These are phyloP conservation scores for Girardinichthys multiradiatus DNA, from an alignment of 2,113 vertebrate genomes.

Conservation along the genomic window DNA sequence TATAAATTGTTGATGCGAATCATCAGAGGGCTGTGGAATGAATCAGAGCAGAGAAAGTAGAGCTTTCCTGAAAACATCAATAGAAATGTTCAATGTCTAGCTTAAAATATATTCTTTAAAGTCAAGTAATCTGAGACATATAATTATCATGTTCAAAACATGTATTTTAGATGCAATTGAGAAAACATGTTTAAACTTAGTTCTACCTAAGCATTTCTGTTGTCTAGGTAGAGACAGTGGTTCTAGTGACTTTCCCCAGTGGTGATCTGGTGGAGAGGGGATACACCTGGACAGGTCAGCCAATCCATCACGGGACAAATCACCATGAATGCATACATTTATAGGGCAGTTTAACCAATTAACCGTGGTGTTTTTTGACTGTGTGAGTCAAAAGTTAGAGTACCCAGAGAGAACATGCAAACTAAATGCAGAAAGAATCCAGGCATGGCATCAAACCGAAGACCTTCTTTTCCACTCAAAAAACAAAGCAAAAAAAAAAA, in stretches of 20 bases:
- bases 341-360: too few species aligned
- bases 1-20: conserved; percentile 46
- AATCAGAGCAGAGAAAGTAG: conserved; percentile 25
- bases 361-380: neutral
- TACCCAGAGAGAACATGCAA: neutral
- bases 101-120: neutral
- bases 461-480: too few species aligned
- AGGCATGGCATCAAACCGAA: too few species aligned
- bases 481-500: neutral
- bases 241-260: too few species aligned
- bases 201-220: neutral
- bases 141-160: neutral
- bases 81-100: neutral
- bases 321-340: too few species aligned
- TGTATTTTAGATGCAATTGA: neutral
- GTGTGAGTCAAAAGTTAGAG: neutral
- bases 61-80: conserved; percentile 8
- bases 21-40: conserved; percentile 24
- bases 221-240: neutral
- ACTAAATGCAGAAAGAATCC: too few species aligned
- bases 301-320: too few species aligned
- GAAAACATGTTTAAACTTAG: neutral
- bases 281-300: too few species aligned
- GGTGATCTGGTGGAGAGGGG: too few species aligned
- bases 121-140: neutral